Evolutionary conservation across 2,888 invertebrate species (phyloP).

Genomic region (Ormia ochracea): DNA sequence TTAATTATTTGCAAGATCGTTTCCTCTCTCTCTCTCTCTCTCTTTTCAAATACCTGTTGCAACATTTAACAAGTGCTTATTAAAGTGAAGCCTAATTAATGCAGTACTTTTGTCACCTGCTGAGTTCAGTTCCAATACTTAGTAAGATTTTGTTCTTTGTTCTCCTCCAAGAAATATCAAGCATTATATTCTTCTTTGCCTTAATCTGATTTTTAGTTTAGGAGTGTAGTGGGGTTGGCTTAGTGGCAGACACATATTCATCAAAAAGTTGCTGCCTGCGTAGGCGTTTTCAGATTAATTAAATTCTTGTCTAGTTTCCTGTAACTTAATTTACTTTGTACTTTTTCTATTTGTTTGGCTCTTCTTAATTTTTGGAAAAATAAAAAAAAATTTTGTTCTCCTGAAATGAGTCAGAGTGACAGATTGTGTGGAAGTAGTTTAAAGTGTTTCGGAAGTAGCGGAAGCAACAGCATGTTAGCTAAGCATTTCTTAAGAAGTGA

Average conservation of each 20-base stretch:
- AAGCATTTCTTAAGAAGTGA: constrained; percentile 14
- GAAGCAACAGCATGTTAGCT: constrained; percentile 57
- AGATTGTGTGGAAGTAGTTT: constrained; percentile 55
- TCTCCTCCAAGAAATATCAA: not conserved
- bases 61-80: constrained; percentile 6
- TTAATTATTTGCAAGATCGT: not conserved
- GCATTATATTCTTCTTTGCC: constrained; percentile 1
- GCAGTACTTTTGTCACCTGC: constrained; percentile 6
- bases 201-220: not conserved
- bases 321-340: constrained; percentile 35
- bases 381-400: constrained; percentile 39
- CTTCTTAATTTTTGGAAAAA: not conserved
- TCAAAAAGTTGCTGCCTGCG: not conserved
- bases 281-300: constrained; percentile 36
- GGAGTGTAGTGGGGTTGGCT: not conserved
- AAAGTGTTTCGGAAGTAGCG: constrained; percentile 64
- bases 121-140: constrained; percentile 1
- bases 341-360: constrained; percentile 27
- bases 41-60: not conserved
- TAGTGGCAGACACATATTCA: not conserved
- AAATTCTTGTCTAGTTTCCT: constrained; percentile 32
- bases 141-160: not conserved
- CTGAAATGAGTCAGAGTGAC: constrained; percentile 1
- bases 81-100: not conserved
- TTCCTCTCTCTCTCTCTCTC: not conserved